Percentiles rank a stretch among this genome's conserved stretches.
Evolutionary conservation across 2,797 vertebrate genomes (phyloP).

Genomic region (Acanthurus lineatus): DNA sequence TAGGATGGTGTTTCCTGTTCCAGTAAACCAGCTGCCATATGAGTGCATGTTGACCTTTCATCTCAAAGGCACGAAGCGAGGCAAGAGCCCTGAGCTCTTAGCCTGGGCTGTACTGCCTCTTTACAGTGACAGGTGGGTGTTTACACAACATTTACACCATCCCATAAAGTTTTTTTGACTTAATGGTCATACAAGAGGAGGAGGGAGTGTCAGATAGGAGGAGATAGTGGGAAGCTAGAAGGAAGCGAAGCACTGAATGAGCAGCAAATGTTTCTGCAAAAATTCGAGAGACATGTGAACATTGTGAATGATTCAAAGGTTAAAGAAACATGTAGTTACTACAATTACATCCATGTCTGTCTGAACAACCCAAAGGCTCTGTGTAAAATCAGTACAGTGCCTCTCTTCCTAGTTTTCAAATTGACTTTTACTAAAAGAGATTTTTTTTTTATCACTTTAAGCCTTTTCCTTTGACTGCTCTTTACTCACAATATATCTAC

Average conservation of each 20-base stretch:
- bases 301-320: not conserved
- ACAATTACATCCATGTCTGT: too few species aligned
- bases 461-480: too few species aligned
- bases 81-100: constrained; percentile 71
- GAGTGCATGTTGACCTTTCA: constrained; percentile 82
- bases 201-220: not conserved
- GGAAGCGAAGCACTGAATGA: not conserved
- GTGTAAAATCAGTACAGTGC: not conserved
- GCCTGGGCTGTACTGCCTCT: constrained; percentile 83
- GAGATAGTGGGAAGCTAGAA: not conserved
- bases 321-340: too few species aligned
- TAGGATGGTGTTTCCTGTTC: constrained; percentile 83
- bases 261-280: not conserved
- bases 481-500: not conserved
- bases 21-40: constrained; percentile 76
- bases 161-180: not conserved
- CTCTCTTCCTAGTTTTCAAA: not conserved
- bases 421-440: too few species aligned
- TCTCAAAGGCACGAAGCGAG: constrained; percentile 79
- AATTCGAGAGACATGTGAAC: not conserved
- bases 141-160: not conserved
- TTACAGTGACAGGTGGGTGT: constrained; percentile 71
- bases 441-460: too few species aligned
- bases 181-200: not conserved
- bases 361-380: not conserved